Evolutionary conservation across 2,888 invertebrate species (phyloP).

Genomic region (Melanotus villosus): DNA sequence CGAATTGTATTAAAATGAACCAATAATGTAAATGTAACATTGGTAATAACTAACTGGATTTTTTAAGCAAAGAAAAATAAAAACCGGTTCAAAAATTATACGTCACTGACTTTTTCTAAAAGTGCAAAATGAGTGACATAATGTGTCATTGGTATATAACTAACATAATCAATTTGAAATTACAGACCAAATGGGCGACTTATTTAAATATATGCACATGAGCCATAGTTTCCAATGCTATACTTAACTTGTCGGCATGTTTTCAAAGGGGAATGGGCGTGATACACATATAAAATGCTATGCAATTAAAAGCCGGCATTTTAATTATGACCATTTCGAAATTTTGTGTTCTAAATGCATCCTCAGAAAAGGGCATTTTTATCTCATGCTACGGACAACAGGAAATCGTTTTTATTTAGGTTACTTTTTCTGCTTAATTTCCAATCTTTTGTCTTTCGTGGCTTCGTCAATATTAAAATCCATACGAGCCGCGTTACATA

Average conservation of each 20-base stretch:
- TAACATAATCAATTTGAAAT: slow-evolving; percentile 40
- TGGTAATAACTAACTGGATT: background rate
- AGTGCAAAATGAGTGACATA: slow-evolving; percentile 20
- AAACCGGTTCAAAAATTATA: slow-evolving; percentile 2
- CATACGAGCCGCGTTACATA: too few species aligned
- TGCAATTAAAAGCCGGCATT: slow-evolving; percentile 41
- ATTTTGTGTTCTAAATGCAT: slow-evolving; percentile 26
- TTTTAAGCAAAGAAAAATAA: background rate
- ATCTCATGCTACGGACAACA: too few species aligned
- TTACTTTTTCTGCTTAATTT: too few species aligned
- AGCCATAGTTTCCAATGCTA: slow-evolving; percentile 34
- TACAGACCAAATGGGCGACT: slow-evolving; percentile 40
- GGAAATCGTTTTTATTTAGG: too few species aligned
- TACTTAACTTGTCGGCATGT: slow-evolving; percentile 46
- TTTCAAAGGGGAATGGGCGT: slow-evolving; percentile 54
- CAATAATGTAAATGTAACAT: too few species aligned
- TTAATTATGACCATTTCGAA: slow-evolving; percentile 33
- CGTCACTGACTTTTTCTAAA: background rate
- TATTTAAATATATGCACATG: slow-evolving; percentile 45
- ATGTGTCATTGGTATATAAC: slow-evolving; percentile 35
- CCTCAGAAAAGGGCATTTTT: slow-evolving; percentile 2
- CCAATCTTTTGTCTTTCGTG: too few species aligned
- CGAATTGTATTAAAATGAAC: too few species aligned
- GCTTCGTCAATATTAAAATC: too few species aligned
- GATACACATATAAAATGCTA: slow-evolving; percentile 46